phyloP scores from a whole-genome alignment of 2,113 vertebrate species.

The Puntigrus tetrazona region DNA sequence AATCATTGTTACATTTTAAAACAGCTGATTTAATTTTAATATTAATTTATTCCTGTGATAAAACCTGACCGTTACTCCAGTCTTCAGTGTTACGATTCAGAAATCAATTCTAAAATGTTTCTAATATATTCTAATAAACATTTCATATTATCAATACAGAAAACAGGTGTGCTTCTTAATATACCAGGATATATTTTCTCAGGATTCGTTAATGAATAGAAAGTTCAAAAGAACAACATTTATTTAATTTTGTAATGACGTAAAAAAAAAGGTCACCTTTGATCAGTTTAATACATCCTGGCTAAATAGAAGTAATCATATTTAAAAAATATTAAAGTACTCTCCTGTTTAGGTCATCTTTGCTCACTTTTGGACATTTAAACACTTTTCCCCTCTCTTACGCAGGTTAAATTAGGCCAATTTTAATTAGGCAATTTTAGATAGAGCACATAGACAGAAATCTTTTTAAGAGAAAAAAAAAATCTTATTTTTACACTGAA shows the following conservation, averaged over 20 bases:
- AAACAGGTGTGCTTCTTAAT: background rate
- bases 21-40: too few relatives aligned
- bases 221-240: background rate
- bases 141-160: background rate
- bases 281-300: background rate
- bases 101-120: too few relatives aligned
- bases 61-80: background rate
- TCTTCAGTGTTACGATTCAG: background rate
- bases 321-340: background rate
- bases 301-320: background rate
- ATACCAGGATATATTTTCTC: background rate
- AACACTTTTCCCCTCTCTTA: background rate
- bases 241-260: background rate
- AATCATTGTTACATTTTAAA: too few relatives aligned
- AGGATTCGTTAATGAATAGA: background rate
- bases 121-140: background rate
- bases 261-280: background rate
- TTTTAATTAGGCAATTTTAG: background rate
- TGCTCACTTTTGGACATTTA: background rate
- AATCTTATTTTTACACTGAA: constrained; percentile 6
- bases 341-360: background rate
- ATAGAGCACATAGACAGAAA: background rate
- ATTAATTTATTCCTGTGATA: background rate
- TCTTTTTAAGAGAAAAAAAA: background rate
- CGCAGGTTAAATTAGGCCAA: background rate